Conservation (phyloP, 2,797 vertebrate species). For the Syndactyla subalaris region DNA sequence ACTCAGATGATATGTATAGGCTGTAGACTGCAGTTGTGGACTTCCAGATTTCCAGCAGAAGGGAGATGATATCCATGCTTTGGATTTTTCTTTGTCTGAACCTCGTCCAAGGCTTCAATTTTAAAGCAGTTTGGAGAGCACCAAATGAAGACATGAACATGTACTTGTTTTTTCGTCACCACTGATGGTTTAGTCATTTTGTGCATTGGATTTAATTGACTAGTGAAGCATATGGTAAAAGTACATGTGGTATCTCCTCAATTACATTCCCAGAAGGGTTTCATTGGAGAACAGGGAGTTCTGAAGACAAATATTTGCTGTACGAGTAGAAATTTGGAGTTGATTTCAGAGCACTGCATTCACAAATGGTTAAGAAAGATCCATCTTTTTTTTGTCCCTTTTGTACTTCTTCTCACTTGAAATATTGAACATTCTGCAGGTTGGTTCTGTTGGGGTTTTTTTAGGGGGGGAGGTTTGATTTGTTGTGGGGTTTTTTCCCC, state of each 20-base stretch:
- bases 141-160: neutral
- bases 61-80: neutral
- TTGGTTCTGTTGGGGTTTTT: neutral
- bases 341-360: neutral
- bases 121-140: neutral
- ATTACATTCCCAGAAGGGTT: neutral
- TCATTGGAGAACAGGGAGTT: neutral
- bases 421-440: neutral
- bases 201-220: neutral
- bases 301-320: neutral
- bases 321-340: neutral
- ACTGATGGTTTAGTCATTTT: neutral
- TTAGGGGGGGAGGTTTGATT: neutral
- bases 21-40: neutral
- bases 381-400: neutral
- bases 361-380: neutral
- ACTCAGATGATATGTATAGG: neutral
- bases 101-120: neutral
- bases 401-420: neutral
- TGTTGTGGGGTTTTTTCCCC: neutral
- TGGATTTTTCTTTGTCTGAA: neutral
- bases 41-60: neutral
- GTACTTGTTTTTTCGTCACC: neutral
- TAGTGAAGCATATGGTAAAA: neutral
- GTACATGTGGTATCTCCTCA: neutral